phyloP scores from a whole-genome alignment of 2,888 invertebrate species.

The Metellina segmentata region DNA sequence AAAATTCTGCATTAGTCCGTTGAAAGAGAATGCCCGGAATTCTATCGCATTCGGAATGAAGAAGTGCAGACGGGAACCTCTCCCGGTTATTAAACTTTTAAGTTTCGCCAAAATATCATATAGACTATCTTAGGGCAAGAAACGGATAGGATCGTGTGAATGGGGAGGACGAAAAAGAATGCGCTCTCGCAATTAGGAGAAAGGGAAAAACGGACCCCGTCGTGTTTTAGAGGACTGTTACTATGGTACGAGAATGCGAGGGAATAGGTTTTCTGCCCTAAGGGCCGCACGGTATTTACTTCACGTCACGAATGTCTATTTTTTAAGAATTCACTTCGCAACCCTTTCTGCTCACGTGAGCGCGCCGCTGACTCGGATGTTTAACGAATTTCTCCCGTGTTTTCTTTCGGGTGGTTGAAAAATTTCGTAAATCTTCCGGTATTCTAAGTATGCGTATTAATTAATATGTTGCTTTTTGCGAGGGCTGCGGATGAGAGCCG shows the following conservation, averaged over 20 bases:
- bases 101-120: constrained; percentile 71
- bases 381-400: constrained; percentile 5
- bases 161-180: constrained; percentile 53
- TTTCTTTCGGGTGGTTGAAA: constrained; percentile 32
- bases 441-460: constrained; percentile 54
- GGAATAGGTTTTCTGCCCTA: constrained; percentile 63
- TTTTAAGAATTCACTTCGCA: constrained; percentile 48
- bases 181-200: constrained; percentile 59
- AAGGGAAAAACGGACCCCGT: constrained; percentile 22
- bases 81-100: constrained; percentile 74
- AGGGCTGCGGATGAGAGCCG: not conserved
- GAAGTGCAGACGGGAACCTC: constrained; percentile 42
- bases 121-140: constrained; percentile 55
- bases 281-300: constrained; percentile 49
- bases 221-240: constrained; percentile 4
- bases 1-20: constrained; percentile 73
- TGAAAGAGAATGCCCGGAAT: constrained; percentile 71
- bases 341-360: not conserved
- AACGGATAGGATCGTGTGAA: constrained; percentile 10
- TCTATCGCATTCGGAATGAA: constrained; percentile 74
- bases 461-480: constrained; percentile 44
- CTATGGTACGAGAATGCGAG: constrained; percentile 16
- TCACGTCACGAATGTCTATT: constrained; percentile 47
- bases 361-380: not conserved
- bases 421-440: constrained; percentile 37